Evolutionary conservation across 2,888 invertebrate genomes (phyloP), one percentile per base, ranked within the genome.

Genomic region (Trichopoda pennipes): DNA sequence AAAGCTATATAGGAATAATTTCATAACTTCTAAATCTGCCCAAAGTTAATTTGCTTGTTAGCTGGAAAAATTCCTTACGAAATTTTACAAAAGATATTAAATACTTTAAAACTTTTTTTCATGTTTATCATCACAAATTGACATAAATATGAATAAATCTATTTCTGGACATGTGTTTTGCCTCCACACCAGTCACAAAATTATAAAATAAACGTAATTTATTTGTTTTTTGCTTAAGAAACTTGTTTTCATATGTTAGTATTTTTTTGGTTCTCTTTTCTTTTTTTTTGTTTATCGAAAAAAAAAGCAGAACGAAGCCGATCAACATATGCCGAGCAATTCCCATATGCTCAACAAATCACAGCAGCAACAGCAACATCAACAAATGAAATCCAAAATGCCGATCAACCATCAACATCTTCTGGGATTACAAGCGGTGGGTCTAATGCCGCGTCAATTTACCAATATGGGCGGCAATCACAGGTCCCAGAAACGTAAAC

Each of bases 161-260:
- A 76, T 79, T 82, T 82, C 82, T 82, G 79, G 79, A 82, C 79
- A 82, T 79, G 82, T 79, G 82, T 82, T 75, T 82, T 82, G 82
- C 89, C 89, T 88, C 89, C 89, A 88, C 89, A 89, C 89, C 89
- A 89, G 89, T 89, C 89, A 88, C 89, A 89, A 89, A 89, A 87
- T 85, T 85, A 86, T 85, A 78, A 83, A 84, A 80, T 70, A 56
- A 79, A 55, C 74, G 60, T 21, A 49, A 60, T 77, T 64, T 53
- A 28, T 9, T 32, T 53, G 12, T 2, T 38, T 38, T 10, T 23
- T 55, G 23, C 16, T 56, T 47, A 44, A 72, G 75, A 75, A 76
- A 76, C 58, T 72, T 82, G 75, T 76, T 79, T 79, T 82, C 82
- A 82, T 79, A 72, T 76, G 8, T 72, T 72, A 82, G 82, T 79